Conservation (phyloP, 2,113 vertebrate genomes). For the Macquaria ambigua region DNA sequence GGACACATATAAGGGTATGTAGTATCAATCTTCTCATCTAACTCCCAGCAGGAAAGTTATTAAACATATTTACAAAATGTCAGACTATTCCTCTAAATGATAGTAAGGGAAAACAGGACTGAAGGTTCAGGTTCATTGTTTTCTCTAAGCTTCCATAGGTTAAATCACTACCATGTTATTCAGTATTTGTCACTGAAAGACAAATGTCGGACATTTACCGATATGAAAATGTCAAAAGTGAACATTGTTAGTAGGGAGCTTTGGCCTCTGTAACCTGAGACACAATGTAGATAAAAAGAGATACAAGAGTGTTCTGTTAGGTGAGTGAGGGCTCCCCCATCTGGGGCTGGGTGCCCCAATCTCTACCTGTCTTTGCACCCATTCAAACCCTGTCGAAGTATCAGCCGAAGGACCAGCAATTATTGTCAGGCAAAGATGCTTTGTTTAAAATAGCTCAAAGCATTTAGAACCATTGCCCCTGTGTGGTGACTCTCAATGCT, state of each 20-base stretch:
- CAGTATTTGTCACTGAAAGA: not conserved
- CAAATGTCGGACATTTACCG: not conserved
- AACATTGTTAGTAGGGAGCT: not conserved
- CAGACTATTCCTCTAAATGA: not conserved
- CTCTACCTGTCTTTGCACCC: slow-evolving; percentile 20
- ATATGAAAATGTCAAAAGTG: not conserved
- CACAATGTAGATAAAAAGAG: not conserved
- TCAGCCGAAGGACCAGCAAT: slow-evolving; percentile 8
- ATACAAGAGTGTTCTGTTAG: not conserved
- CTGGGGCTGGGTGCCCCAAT: not conserved
- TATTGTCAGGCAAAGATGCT: slow-evolving; percentile 18
- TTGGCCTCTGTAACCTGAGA: not conserved
- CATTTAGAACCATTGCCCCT: slow-evolving; percentile 36
- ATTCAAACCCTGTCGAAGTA: slow-evolving; percentile 5
- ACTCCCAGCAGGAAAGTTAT: not conserved
- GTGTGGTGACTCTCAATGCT: slow-evolving; percentile 24
- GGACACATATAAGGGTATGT: not conserved
- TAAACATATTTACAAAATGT: not conserved
- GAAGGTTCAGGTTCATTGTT: not conserved
- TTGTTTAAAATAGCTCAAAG: slow-evolving; percentile 53
- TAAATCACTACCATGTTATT: not conserved
- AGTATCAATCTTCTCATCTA: not conserved
- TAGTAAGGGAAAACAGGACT: not conserved
- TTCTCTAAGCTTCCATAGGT: not conserved
- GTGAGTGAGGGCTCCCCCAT: not conserved